These are phyloP conservation scores for Torymus aiolomorphi DNA, from an alignment of 2,888 invertebrate genomes.

Conservation along the genomic window DNA sequence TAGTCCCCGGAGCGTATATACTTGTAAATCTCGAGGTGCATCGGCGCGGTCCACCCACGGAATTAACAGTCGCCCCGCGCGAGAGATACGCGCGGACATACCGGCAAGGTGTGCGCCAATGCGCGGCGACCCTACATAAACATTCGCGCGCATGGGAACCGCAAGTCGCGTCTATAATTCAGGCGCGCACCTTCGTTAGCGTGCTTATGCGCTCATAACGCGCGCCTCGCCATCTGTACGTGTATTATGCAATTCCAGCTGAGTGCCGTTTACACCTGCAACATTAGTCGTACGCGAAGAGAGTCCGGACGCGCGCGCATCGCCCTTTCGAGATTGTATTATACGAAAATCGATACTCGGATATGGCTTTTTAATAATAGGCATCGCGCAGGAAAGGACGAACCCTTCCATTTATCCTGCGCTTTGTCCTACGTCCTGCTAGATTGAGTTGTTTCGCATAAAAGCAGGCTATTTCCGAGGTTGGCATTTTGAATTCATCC, in stretches of 20 bases:
- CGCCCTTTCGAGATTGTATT: neutral
- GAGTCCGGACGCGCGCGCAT: no score
- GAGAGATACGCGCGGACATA: constrained; percentile 8
- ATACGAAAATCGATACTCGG: constrained; percentile 45
- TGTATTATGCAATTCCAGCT: constrained; percentile 49
- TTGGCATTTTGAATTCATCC: constrained; percentile 17
- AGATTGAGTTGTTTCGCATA: constrained; percentile 35
- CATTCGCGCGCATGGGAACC: no score
- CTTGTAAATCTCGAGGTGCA: constrained; percentile 39
- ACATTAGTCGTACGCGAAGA: constrained; percentile 38
- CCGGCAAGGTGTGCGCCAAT: constrained; percentile 20
- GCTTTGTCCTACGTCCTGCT: neutral
- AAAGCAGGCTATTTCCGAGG: constrained; percentile 1
- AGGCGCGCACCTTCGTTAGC: constrained; percentile 42
- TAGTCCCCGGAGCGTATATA: neutral
- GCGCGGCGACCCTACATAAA: no score
- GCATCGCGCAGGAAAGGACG: neutral
- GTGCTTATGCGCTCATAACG: neutral
- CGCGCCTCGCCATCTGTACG: neutral
- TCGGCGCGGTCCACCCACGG: constrained; percentile 21
- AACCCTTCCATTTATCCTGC: neutral
- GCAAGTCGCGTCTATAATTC: constrained; percentile 40
- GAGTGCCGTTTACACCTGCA: constrained; percentile 46
- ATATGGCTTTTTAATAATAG: constrained; percentile 46
- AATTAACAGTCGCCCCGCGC: constrained; percentile 13